These are phyloP conservation scores for Steinernema scapterisci DNA, from an alignment of 2,888 invertebrate genomes.

Conservation along the genomic window DNA sequence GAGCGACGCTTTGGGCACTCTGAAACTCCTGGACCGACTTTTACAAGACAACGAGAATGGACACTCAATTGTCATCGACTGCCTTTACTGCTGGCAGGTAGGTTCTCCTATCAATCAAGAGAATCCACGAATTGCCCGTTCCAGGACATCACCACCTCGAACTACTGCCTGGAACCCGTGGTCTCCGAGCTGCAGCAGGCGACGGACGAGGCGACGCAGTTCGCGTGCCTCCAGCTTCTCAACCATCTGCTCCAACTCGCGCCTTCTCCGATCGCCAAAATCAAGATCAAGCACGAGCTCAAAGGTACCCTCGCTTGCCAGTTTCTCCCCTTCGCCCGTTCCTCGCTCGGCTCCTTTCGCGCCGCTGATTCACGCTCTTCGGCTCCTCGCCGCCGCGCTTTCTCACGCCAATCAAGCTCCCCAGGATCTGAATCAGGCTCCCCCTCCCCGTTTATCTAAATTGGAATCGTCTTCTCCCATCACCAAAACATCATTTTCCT, in stretches of 20 bases:
- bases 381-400: neutral
- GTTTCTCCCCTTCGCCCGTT: too few relatives aligned
- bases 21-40: conserved; percentile 36
- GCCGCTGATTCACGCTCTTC: conserved; percentile 6
- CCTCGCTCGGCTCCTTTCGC: too few relatives aligned
- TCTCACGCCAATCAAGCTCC: neutral
- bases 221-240: conserved; percentile 35
- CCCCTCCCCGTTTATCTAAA: conserved; percentile 20
- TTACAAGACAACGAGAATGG: conserved; percentile 33
- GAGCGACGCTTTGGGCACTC: conserved; percentile 33
- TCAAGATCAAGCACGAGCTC: conserved; percentile 41
- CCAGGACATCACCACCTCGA: conserved; percentile 33
- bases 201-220: conserved; percentile 30
- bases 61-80: conserved; percentile 38
- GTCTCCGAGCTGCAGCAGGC: conserved; percentile 43
- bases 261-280: conserved; percentile 36
- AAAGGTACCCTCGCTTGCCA: conserved; percentile 35
- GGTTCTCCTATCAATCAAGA: conserved; percentile 14
- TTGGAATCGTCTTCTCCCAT: conserved; percentile 26
- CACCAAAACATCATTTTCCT: conserved; percentile 1
- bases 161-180: conserved; percentile 35
- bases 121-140: too few relatives aligned
- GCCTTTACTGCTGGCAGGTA: conserved; percentile 45
- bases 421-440: conserved; percentile 18
- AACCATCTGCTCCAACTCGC: conserved; percentile 40